A percentile compares a stretch with the other conserved stretches of the same genome.
Conservation (phyloP, 2,113 vertebrate genomes). For the Rallus limicola region DNA sequence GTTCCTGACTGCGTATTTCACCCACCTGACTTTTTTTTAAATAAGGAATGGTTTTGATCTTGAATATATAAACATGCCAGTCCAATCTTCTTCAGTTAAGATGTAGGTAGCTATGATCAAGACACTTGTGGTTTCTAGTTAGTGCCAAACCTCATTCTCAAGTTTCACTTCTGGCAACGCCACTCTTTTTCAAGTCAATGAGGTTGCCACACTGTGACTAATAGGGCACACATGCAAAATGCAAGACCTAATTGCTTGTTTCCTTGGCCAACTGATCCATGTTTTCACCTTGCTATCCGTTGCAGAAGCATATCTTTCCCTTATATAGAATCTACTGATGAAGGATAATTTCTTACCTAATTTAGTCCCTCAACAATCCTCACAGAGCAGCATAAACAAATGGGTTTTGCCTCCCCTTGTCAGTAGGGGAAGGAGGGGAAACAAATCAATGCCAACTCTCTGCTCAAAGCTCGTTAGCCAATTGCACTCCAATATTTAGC, state of each 20-base stretch:
- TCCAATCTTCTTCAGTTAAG: not conserved
- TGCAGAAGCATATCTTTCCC: not conserved
- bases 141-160: slow-evolving; percentile 45
- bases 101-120: not conserved
- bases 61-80: not conserved
- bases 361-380: not conserved
- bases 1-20: not conserved
- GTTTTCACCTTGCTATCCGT: slow-evolving; percentile 2
- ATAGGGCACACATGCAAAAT: not conserved
- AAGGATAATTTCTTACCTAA: slow-evolving; percentile 18
- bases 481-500: not conserved
- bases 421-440: not conserved
- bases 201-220: slow-evolving; percentile 19
- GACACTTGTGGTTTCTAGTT: slow-evolving; percentile 29
- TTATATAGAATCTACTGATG: not conserved
- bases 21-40: not conserved
- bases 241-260: not conserved
- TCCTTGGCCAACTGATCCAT: not conserved
- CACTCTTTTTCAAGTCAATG: slow-evolving; percentile 2
- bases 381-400: not conserved
- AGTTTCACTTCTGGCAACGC: slow-evolving; percentile 34
- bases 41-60: not conserved
- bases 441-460: not conserved
- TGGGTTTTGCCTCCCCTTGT: not conserved
- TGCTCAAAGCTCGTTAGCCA: not conserved